phyloP scores from a whole-genome alignment of 1,140 invertebrate species.

The Penaeus japonicus region DNA sequence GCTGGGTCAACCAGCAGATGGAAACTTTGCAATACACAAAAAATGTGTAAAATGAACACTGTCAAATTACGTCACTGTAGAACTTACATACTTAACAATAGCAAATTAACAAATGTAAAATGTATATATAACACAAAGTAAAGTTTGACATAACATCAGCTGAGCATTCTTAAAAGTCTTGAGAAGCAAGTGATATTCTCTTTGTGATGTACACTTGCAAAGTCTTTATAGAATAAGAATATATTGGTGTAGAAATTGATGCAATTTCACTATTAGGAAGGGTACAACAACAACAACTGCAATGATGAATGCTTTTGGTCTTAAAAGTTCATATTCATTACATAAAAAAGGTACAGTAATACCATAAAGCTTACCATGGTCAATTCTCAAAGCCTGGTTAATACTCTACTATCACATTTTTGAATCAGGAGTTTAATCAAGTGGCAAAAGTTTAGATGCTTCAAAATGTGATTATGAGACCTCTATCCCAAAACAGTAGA shows the following conservation, averaged over 20 bases:
- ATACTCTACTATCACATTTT: constrained; percentile 50
- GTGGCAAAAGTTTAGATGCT: constrained; percentile 35
- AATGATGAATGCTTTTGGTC: constrained; percentile 53
- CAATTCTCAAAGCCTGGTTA: constrained; percentile 52
- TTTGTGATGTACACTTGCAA: constrained; percentile 39
- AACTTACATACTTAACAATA: not conserved
- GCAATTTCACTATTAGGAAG: constrained; percentile 45
- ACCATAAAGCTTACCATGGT: constrained; percentile 50
- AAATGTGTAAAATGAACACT: constrained; percentile 18
- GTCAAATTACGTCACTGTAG: not conserved
- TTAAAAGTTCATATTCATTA: constrained; percentile 47
- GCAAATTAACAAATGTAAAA: no score
- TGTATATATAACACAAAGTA: not conserved
- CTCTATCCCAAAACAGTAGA: constrained; percentile 33
- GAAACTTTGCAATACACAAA: not conserved
- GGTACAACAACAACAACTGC: constrained; percentile 46
- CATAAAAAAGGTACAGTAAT: constrained; percentile 51
- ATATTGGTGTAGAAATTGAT: constrained; percentile 49
- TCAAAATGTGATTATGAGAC: constrained; percentile 43
- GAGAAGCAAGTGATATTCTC: not conserved
- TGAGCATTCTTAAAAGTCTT: constrained; percentile 28
- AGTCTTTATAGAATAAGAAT: constrained; percentile 41
- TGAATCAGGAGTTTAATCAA: constrained; percentile 4
- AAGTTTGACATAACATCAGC: constrained; percentile 13
- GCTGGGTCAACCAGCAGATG: constrained; percentile 19